Evolutionary conservation across 2,888 invertebrate genomes (phyloP).

Genomic region (Papilio gigon): DNA sequence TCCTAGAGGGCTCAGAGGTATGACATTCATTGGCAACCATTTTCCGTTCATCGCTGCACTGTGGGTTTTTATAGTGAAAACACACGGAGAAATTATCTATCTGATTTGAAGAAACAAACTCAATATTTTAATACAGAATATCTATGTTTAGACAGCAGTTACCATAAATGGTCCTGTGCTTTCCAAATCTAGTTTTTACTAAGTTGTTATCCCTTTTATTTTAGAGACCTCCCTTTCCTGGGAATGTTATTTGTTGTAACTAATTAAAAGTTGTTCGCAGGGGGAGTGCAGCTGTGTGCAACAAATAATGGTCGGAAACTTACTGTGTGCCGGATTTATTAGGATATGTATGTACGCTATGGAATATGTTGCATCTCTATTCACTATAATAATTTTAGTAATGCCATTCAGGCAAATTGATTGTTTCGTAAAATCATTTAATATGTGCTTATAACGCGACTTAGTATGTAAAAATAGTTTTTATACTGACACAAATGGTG

Average conservation of each 20-base stretch:
- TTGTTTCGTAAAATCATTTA: conserved; percentile 49
- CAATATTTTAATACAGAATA: no score
- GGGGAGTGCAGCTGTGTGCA: conserved; percentile 77
- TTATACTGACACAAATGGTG: conserved; percentile 41
- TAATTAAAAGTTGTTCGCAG: conserved; percentile 42
- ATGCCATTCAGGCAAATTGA: conserved; percentile 53
- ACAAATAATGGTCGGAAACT: conserved; percentile 72
- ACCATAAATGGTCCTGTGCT: no score
- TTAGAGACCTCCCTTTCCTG: no score
- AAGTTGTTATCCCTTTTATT: no score
- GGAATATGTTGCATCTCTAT: conserved; percentile 66
- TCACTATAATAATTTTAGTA: conserved; percentile 55
- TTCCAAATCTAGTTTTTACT: no score
- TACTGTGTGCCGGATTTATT: conserved; percentile 73
- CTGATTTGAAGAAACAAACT: no score
- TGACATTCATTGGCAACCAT: background rate
- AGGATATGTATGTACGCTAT: conserved; percentile 71
- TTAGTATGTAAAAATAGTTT: conserved; percentile 42
- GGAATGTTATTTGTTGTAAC: conserved; percentile 28
- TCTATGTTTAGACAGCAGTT: no score
- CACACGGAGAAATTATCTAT: no score
- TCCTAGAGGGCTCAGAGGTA: conserved; percentile 39
- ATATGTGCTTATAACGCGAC: conserved; percentile 40
- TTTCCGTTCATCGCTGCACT: background rate
- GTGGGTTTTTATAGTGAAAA: no score